phyloP scores from a whole-genome alignment of 2,797 vertebrate genomes.

The Triplophysa yarkandensis region DNA sequence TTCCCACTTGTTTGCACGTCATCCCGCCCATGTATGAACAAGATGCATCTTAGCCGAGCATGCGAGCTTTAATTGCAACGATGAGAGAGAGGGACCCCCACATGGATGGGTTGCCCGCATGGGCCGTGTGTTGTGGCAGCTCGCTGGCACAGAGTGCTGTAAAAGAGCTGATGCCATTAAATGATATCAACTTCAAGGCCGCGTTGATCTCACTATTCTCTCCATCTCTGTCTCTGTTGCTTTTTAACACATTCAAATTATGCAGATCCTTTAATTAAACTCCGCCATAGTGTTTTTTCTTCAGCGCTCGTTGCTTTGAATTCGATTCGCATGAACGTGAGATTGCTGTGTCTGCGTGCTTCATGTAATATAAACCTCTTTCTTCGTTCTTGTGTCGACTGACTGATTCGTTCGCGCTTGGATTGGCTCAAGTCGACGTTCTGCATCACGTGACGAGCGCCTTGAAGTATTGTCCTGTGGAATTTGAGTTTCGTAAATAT shows the following conservation, averaged over 20 bases:
- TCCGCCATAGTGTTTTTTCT: conserved; percentile 55
- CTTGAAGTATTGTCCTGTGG: neutral
- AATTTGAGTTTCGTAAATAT: neutral
- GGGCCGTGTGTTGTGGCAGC: conserved; percentile 20
- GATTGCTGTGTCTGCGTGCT: conserved; percentile 46
- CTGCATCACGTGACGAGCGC: too few species aligned
- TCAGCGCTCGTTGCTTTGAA: conserved; percentile 55
- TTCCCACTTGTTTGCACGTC: conserved; percentile 56
- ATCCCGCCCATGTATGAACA: conserved; percentile 53
- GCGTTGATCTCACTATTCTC: conserved; percentile 53
- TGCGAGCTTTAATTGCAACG: conserved; percentile 58
- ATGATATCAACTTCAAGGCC: conserved; percentile 74
- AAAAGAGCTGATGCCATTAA: conserved; percentile 74
- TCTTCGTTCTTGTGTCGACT: conserved; percentile 55
- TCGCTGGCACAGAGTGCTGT: conserved; percentile 48
- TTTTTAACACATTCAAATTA: conserved; percentile 58
- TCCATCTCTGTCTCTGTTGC: conserved; percentile 50
- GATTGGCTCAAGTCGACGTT: too few species aligned
- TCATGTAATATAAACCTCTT: conserved; percentile 56
- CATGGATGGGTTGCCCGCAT: conserved; percentile 54
- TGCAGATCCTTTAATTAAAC: conserved; percentile 69
- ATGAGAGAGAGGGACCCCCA: conserved; percentile 42
- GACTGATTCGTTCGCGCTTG: conserved; percentile 58
- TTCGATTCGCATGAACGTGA: conserved; percentile 59
- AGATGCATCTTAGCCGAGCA: conserved; percentile 56